Percentiles rank a stretch among this genome's conserved stretches.
Conservation (phyloP, 2,113 vertebrate species). For the Rhinolophus sinicus region DNA sequence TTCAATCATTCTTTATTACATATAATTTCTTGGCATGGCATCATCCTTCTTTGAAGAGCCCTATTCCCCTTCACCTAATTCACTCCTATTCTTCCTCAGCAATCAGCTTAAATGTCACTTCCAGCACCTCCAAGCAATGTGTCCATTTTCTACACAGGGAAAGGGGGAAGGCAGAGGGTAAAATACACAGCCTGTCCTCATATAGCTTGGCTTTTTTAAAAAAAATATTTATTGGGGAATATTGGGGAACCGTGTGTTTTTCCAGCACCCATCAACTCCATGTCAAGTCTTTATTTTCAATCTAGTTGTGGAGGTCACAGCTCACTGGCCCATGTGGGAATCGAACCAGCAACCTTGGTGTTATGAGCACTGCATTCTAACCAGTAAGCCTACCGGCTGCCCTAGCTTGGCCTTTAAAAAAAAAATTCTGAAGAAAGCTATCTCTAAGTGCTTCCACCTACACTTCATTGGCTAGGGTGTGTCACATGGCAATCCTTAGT, state of each 20-base stretch:
- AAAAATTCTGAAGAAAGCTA: not conserved
- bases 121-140: not conserved
- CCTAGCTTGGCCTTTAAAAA: not conserved
- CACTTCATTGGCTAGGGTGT: not conserved
- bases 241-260: no score
- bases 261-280: no score
- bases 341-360: no score
- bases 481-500: not conserved
- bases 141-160: not conserved
- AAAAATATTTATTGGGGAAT: no score
- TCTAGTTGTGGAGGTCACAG: no score
- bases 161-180: not conserved
- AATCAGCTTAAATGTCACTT: constrained; percentile 7
- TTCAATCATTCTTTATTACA: constrained; percentile 45
- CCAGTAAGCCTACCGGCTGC: no score
- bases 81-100: not conserved
- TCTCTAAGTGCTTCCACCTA: not conserved
- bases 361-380: no score
- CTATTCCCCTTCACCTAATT: constrained; percentile 37
- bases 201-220: not conserved
- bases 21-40: constrained; percentile 2
- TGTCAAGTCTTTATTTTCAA: no score
- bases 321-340: no score
- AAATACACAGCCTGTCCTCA: not conserved
- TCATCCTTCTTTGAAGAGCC: not conserved